phyloP scores from a whole-genome alignment of 2,888 invertebrate genomes.

The Adineta ricciae region DNA sequence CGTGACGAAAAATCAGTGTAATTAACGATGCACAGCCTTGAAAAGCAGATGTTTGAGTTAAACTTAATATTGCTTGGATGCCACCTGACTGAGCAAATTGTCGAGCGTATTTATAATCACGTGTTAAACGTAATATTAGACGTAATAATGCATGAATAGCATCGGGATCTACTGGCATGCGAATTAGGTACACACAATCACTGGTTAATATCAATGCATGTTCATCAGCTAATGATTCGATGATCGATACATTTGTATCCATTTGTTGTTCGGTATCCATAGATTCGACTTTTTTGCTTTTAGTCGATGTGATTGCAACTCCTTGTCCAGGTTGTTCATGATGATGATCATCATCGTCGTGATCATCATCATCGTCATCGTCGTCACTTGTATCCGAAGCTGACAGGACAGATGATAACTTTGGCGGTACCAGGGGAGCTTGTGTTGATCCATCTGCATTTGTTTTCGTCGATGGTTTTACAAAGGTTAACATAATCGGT shows the following conservation, averaged over 20 bases:
- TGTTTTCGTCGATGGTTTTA: conserved; percentile 35
- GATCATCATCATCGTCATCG: not conserved
- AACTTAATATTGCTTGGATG: conserved; percentile 60
- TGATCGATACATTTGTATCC: conserved; percentile 2
- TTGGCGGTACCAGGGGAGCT: not conserved
- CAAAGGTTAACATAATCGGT: conserved; percentile 61
- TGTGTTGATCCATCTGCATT: conserved; percentile 35
- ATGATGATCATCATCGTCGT: not conserved
- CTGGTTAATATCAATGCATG: conserved; percentile 42
- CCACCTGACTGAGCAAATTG: conserved; percentile 67
- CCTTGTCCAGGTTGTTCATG: not conserved
- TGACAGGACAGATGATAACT: not conserved
- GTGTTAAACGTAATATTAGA: conserved; percentile 64
- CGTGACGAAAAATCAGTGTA: conserved; percentile 66
- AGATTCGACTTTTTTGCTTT: not conserved
- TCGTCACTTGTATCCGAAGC: not conserved
- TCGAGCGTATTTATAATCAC: conserved; percentile 63
- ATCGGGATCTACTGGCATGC: conserved; percentile 63
- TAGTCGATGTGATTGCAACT: not conserved
- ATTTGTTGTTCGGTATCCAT: conserved; percentile 5
- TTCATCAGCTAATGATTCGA: conserved; percentile 21
- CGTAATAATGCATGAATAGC: conserved; percentile 68
- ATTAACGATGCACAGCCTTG: conserved; percentile 66
- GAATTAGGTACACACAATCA: conserved; percentile 61
- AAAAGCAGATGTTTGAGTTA: conserved; percentile 64